These are phyloP conservation scores for Diadegma fenestrale DNA, from an alignment of 2,888 invertebrate species.

Conservation along the genomic window DNA sequence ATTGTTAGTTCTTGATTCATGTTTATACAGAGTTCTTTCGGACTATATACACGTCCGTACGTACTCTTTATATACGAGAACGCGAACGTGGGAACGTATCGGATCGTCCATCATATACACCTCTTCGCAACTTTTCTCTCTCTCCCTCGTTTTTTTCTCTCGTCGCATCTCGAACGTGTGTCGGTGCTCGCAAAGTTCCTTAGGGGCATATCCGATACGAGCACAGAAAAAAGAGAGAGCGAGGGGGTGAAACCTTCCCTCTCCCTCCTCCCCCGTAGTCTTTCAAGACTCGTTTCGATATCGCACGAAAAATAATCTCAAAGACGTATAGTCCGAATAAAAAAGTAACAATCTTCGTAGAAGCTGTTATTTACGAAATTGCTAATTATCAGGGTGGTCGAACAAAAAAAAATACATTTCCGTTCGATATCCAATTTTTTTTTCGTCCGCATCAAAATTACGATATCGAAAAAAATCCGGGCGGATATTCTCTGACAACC, in stretches of 20 bases:
- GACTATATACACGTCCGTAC: constrained; percentile 39
- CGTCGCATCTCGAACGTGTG: constrained; percentile 35
- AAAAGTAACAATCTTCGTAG: not conserved
- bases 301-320: constrained; percentile 14
- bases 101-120: constrained; percentile 80
- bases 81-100: constrained; percentile 83
- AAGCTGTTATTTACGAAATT: not conserved
- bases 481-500: not conserved
- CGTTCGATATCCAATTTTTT: not conserved
- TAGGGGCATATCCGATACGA: constrained; percentile 59
- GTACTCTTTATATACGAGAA: constrained; percentile 66
- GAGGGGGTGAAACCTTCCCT: constrained; percentile 20
- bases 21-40: constrained; percentile 21
- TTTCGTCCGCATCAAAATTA: not conserved
- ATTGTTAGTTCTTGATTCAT: not conserved
- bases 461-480: not conserved
- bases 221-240: constrained; percentile 43
- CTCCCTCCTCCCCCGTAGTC: not conserved
- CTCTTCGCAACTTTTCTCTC: constrained; percentile 49
- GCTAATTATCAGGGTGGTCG: not conserved
- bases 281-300: constrained; percentile 34
- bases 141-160: constrained; percentile 39
- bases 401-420: not conserved
- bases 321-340: not conserved
- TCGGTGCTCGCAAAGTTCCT: constrained; percentile 62